These are phyloP conservation scores for Bugula neritina DNA, from an alignment of 2,888 invertebrate species.

Conservation along the genomic window DNA sequence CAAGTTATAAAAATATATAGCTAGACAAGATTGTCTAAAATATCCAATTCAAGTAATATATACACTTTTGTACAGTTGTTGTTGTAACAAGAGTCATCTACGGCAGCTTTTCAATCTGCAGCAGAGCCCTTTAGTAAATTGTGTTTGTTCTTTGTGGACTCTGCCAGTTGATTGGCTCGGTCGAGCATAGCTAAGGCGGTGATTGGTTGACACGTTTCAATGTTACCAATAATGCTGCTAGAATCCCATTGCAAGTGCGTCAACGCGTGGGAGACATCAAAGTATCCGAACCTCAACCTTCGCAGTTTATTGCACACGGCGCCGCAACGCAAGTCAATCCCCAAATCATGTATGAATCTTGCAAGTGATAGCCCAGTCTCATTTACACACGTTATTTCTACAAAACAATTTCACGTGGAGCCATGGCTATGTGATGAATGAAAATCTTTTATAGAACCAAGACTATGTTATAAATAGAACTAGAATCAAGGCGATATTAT, in stretches of 20 bases:
- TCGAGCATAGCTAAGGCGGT: slow-evolving; percentile 26
- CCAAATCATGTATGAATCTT: slow-evolving; percentile 75
- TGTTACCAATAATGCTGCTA: slow-evolving; percentile 38
- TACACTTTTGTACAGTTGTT: no score
- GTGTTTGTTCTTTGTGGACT: background rate
- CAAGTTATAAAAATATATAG: no score
- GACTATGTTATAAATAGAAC: no score
- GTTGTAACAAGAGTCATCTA: no score
- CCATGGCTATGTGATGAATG: no score
- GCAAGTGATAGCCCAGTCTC: slow-evolving; percentile 68
- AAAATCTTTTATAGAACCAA: no score
- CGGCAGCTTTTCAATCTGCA: no score
- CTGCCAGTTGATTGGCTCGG: background rate
- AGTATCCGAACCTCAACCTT: slow-evolving; percentile 76
- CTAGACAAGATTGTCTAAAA: no score
- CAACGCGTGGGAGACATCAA: slow-evolving; percentile 69
- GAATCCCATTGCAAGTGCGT: slow-evolving; percentile 67
- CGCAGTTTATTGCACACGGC: slow-evolving; percentile 76
- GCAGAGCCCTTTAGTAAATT: no score
- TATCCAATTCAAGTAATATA: no score
- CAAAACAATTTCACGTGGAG: background rate
- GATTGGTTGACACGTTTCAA: slow-evolving; percentile 34
- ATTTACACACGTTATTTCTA: slow-evolving; percentile 81
- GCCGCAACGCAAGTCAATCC: slow-evolving; percentile 68
- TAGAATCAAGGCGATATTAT: no score